phyloP scores from a whole-genome alignment of 2,113 vertebrate species.

The Mirounga angustirostris region DNA sequence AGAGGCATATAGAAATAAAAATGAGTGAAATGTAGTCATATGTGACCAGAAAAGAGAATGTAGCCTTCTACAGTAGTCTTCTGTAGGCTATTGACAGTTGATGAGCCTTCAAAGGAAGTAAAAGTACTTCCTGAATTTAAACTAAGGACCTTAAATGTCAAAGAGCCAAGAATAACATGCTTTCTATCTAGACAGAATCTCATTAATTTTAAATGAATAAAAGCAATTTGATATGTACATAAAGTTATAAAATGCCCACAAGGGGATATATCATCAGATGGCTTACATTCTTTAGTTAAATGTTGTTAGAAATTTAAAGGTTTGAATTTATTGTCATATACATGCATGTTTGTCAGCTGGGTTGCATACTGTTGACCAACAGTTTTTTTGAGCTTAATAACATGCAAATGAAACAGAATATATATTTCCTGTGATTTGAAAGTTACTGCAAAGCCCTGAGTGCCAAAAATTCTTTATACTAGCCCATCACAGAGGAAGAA shows the following conservation, averaged over 20 bases:
- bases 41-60: neutral
- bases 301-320: neutral
- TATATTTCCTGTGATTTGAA: neutral
- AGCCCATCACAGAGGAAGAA: neutral
- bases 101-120: constrained; percentile 20
- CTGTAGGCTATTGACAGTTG: neutral
- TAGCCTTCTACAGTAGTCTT: neutral
- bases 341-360: neutral
- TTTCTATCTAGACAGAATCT: neutral
- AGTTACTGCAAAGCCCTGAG: neutral
- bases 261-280: neutral
- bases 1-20: neutral
- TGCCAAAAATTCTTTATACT: neutral
- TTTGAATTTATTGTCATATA: neutral
- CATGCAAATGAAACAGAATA: neutral
- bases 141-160: constrained; percentile 62
- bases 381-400: neutral
- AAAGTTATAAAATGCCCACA: neutral
- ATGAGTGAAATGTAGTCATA: neutral
- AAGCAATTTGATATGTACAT: constrained; percentile 37
- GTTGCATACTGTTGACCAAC: neutral
- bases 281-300: neutral
- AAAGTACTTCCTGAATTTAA: constrained; percentile 59
- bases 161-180: constrained; percentile 22
- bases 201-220: constrained; percentile 61